Base-by-base conservation (phyloP, 1,140 invertebrate species). In the Diorhabda carinulata region DNA sequence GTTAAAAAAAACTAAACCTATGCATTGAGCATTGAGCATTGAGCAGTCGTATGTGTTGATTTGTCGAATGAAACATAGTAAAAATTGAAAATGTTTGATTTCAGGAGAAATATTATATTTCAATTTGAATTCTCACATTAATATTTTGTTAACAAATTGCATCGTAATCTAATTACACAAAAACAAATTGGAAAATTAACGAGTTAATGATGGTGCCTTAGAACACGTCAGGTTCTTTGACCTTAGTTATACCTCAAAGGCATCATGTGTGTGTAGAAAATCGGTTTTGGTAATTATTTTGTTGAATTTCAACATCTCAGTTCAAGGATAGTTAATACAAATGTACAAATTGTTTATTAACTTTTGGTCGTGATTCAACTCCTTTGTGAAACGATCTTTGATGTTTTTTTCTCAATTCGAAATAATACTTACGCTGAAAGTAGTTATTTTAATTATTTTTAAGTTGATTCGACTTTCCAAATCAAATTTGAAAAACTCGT, bases 261-360 rank as follows among this genome's bases (percentile, higher is more conserved):
- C 47, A 52, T 52, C 47, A 52, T 52, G 47, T 52, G 47, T 25
- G 25, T 52, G 47, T 52, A 52, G 6, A 52, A 52, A 52, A 52
- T 52, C 47, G 47, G 47, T 52, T 52, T 52, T 52, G 47, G 47
- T 52, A 52, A 52, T 52, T 52, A 52, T 52, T 52, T 52, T 8
- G 47, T 52, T 52, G 47, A n/a, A 4, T 52, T 52, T 52, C 47
- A 52, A 52, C 47, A 52, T 52, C 47, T 52, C 47, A 52, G 6
- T n/a, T 52, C 47, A 52, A 52, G 47, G 47, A 52, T 52, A 52
- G n/a, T 8, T 52, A n/a, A 52, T 52, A 8, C 47, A 52, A 52
- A 52, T 8, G 47, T 52, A 52, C 47, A 52, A 52, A 52, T 52
- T 52, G n/a, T n/a, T 52, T 52, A 52, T 52, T 52, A 52, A 52